phyloP scores from a whole-genome alignment of 35 echinoderm and acorn worm genomes.

The Stichopus chloronotus region DNA sequence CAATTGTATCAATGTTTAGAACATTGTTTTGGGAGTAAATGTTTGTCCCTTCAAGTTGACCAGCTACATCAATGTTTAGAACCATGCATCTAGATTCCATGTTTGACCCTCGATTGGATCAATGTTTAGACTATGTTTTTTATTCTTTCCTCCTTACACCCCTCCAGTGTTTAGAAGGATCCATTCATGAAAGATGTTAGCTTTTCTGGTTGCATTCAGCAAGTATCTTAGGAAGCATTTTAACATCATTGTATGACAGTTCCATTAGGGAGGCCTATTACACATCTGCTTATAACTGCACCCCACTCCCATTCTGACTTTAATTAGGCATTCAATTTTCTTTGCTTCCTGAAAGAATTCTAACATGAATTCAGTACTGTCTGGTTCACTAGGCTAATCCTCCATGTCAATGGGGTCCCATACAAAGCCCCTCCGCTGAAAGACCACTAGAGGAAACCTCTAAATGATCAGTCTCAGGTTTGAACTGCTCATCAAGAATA shows the following conservation, averaged over 20 bases:
- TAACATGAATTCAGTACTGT: conserved; percentile 16
- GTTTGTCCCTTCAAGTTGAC: too few relatives aligned
- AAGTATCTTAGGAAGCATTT: not conserved
- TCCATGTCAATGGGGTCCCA: not conserved
- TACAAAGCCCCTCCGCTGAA: not conserved
- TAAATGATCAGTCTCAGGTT: conserved; percentile 26
- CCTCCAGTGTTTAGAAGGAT: not conserved
- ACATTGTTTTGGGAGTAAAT: too few relatives aligned
- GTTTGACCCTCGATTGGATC: too few relatives aligned
- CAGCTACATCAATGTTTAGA: too few relatives aligned
- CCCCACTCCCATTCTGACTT: conserved; percentile 26
- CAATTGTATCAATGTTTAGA: too few relatives aligned
- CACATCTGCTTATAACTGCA: conserved; percentile 35
- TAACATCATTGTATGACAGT: not conserved
- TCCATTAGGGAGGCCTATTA: not conserved
- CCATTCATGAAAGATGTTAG: not conserved
- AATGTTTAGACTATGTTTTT: not conserved
- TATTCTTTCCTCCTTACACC: not conserved
- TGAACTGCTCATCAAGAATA: conserved; percentile 21
- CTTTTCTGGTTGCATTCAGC: not conserved
- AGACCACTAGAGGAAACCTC: not conserved
- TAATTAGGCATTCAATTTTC: conserved; percentile 28
- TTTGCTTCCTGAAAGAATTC: conserved; percentile 33
- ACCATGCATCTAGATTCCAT: too few relatives aligned
- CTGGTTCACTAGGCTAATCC: conserved; percentile 33